Evolutionary conservation across 2,888 invertebrate species (phyloP).

Genomic region (Cactoblastis cactorum): DNA sequence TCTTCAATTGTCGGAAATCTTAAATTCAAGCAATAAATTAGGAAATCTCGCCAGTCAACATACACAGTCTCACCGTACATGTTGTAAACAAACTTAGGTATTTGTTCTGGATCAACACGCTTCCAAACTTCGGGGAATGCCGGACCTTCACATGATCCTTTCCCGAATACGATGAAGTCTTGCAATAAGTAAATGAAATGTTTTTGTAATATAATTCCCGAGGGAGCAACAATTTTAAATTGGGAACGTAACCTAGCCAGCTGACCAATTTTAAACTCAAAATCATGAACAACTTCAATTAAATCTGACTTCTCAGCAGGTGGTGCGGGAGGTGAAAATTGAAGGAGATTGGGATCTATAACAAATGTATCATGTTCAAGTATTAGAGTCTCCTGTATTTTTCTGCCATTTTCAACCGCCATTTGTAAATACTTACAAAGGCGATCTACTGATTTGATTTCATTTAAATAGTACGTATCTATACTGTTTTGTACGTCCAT

Average conservation of each 20-base stretch:
- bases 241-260: slow-evolving; percentile 52
- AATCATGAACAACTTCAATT: slow-evolving; percentile 35
- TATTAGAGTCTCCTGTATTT: slow-evolving; percentile 64
- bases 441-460: slow-evolving; percentile 69
- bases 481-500: slow-evolving; percentile 63
- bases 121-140: slow-evolving; percentile 62
- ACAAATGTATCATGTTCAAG: slow-evolving; percentile 72
- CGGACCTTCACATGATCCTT: slow-evolving; percentile 56
- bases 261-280: slow-evolving; percentile 59
- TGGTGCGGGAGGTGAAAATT: slow-evolving; percentile 40
- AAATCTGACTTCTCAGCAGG: slow-evolving; percentile 28
- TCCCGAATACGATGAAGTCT: slow-evolving; percentile 72
- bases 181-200: slow-evolving; percentile 73
- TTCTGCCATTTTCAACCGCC: slow-evolving; percentile 69
- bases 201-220: slow-evolving; percentile 61
- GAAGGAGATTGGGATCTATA: slow-evolving; percentile 65
- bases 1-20: slow-evolving; percentile 76
- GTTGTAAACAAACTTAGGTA: slow-evolving; percentile 57
- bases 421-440: slow-evolving; percentile 73
- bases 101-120: slow-evolving; percentile 56
- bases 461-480: slow-evolving; percentile 61
- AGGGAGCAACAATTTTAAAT: slow-evolving; percentile 64
- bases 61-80: slow-evolving; percentile 78
- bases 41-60: slow-evolving; percentile 83
- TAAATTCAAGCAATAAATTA: slow-evolving; percentile 79